Evolutionary conservation across 2,888 invertebrate species (phyloP), one percentile per base, ranked within the genome.

Genomic region (Thysanoteuthis rhombus): DNA sequence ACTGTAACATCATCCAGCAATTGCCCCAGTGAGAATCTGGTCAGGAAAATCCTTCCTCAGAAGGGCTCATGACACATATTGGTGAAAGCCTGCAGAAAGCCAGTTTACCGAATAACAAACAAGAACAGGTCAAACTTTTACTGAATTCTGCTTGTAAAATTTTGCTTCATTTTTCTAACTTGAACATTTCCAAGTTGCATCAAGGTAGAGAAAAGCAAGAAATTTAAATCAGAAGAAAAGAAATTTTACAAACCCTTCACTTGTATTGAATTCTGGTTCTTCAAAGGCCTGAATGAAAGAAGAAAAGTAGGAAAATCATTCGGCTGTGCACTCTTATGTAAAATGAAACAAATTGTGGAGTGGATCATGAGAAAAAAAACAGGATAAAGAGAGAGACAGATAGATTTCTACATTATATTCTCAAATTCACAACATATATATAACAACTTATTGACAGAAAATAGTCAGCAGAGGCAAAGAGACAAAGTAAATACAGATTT

Each of bases 221-320:
- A n/a, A 4, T 16, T 75, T 36, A 36, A 10, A n/a, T n/a, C 12
- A n/a, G n/a, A 75, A n/a, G n/a, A n/a, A 75, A 75, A 75, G 12
- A n/a, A 75, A 75, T 75, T 75, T 47, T n/a, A 92, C 95, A 95
- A 94, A 97, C 97, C 97, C 96, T 94, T 96, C 95, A 39, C 98
- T 98, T 28, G 98, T 98, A 45, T 98, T 98, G 96, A 98, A 98
- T 96, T 98, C 98, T 28, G 98, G 98, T 96, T 98, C 98, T 95
- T 98, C 98, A 97, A 98, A 98, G 91, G 98, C 98, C 97, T 97
- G 94, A n/a, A 95, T 95, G 93, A 93, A 39, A 93, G 28, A 89
- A 93, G 92, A 93, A 92, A 39, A 32, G 25, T 0, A 92, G 36
- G 5, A 32, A 45, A 42, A 38, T 1, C 12, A 39, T n/a, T n/a